Base-by-base conservation (phyloP, 2,113 vertebrate species). In the Syngnathus scovelli region DNA sequence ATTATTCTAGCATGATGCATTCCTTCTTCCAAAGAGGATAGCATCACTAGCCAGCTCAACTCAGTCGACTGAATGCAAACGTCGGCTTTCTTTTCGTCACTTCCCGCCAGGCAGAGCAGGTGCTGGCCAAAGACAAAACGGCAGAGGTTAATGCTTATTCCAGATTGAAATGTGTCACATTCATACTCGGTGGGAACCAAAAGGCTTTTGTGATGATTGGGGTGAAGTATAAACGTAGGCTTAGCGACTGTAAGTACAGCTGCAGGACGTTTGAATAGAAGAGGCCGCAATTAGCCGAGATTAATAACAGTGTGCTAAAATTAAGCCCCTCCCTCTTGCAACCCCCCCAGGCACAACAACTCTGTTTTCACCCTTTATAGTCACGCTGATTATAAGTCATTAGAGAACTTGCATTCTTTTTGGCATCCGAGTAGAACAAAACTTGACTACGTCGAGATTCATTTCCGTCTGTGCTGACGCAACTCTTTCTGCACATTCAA, bases 1-100 rank as follows among this genome's bases (percentile, higher is more conserved):
- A 90, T 91, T 89, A 91, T 88, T 90, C 88, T 87, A 86, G 77
- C 78, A 74, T 80, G 82, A 85, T 87, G 85, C 87, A 87, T 91
- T 90, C 89, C 86, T 89, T 72, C 15, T 78, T 81, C 79, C 81
- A 80, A 87, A 81, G 80, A 85, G 81, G 83, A 90, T 66, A 81
- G 74, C 77, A 67, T 77, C 78, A 77, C 49, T 52, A n/a, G 1
- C 27, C 78, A 70, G 70, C 46, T 36, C 76, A 70, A 68, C 49
- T 77, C 78, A 75, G 41, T 13, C 41, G 12, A 59, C 80, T 77
- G 85, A 88, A 87, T 86, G 78, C 67, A 74, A 72, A 71, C 78
- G 71, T 43, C 27, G 15, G 16, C 27, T 13, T 33, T 58, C 12
- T 52, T 52, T 8, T 58, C 55, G 74, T 67, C 56, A 16, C 76